Base-by-base conservation (phyloP, 1,140 invertebrate species). In the Drosophila sucinea region DNA sequence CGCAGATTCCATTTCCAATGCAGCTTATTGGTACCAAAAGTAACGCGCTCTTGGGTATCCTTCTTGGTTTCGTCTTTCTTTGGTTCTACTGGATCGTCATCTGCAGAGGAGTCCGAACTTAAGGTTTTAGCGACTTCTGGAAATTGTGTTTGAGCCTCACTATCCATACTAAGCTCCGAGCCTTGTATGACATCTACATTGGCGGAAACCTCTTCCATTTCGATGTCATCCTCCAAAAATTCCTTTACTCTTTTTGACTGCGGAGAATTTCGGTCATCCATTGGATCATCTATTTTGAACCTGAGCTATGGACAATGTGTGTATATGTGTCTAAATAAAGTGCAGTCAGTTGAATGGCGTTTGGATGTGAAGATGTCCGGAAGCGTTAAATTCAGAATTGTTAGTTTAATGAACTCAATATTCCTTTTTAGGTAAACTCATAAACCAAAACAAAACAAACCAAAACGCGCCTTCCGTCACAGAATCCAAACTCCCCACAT, bases 1-100 rank as follows among this genome's bases (percentile, higher is more conserved):
- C 83, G 84, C 17, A 87, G 56, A 60, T 87, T 87, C 44, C 55
- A 56, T 30, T 74, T 83, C 29, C 74, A 60, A 47, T 66, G 72
- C 0, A 77, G 56, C 17, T 70, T 72, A 23, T 23, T 35, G 7
- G 35, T 38, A 10, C 32, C 30, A 30, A 33, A 1, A 30, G 65
- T 8, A 64, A n/a, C 1, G 8, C 7, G 11, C 41, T 17, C 23
- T 29, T 25, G 5, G 55, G 29, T 8, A 38, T 8, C 10, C 5
- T 56, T 56, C 27, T 56, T 56, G 1, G 4, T 33, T 2, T 58
- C 56, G 30, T 30, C n/a, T 7, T 23, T 58, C 10, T 8, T 6
- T 32, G 4, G n/a, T 23, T 58, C 4, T 38, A 4, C 33, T 57
- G 32, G n/a, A 2, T 35, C 35, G 11, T 47, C 23, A 47, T 17